Evolutionary conservation across 2,888 invertebrate genomes (phyloP).

Genomic region (Troides oblongomaculatus): DNA sequence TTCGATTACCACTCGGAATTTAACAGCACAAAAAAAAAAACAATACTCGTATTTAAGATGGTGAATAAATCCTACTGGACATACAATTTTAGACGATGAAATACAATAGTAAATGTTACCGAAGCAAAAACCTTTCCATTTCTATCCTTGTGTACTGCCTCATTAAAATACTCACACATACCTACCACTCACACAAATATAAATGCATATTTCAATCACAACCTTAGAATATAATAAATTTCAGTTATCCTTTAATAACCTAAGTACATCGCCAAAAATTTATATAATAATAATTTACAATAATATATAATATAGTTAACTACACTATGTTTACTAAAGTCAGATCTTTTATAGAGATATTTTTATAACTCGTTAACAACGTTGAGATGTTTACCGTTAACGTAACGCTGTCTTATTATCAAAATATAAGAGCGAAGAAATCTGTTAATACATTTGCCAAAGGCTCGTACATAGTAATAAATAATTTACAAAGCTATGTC

Average conservation of each 20-base stretch:
- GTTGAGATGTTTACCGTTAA: too few species aligned
- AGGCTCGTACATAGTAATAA: background rate
- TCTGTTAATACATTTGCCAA: background rate
- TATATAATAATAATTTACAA: background rate
- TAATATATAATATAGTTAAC: background rate
- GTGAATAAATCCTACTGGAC: background rate
- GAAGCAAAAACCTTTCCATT: background rate
- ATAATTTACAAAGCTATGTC: slow-evolving; percentile 14
- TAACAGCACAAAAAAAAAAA: background rate
- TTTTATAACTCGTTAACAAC: background rate
- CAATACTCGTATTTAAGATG: background rate
- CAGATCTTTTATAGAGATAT: slow-evolving; percentile 25
- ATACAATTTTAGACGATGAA: too few species aligned
- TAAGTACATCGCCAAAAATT: slow-evolving; percentile 36
- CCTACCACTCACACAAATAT: slow-evolving; percentile 19
- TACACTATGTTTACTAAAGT: slow-evolving; percentile 6
- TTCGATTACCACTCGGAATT: background rate
- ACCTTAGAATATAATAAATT: slow-evolving; percentile 30
- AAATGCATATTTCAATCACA: slow-evolving; percentile 34
- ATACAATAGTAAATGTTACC: background rate
- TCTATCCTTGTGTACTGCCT: background rate
- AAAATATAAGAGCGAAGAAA: background rate
- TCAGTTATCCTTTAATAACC: slow-evolving; percentile 16
- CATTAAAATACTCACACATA: background rate
- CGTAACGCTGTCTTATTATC: background rate